These are phyloP conservation scores for Neuroterus valhalla DNA, from an alignment of 1,140 invertebrate genomes.

Conservation along the genomic window DNA sequence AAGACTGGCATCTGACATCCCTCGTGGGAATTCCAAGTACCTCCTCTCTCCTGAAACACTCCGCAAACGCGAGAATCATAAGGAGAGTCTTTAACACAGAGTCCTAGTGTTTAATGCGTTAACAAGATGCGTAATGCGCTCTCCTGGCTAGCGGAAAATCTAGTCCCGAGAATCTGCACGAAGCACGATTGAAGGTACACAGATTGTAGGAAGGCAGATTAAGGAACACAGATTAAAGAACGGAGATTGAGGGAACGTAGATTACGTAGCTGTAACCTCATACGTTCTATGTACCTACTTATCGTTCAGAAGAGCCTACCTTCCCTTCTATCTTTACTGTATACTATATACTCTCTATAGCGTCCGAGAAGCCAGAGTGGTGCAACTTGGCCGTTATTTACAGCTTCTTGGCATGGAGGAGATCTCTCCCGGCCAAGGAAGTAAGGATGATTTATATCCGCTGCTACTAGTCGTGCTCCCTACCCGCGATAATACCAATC, in stretches of 20 bases:
- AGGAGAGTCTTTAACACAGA: constrained; percentile 24
- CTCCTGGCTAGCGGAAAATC: neutral
- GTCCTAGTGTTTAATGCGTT: constrained; percentile 33
- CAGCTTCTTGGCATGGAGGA: constrained; percentile 73
- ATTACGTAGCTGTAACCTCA: neutral
- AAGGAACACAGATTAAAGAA: too few species aligned
- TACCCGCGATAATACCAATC: constrained; percentile 76
- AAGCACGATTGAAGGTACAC: neutral
- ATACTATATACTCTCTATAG: neutral
- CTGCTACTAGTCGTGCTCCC: constrained; percentile 75
- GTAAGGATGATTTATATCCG: constrained; percentile 76
- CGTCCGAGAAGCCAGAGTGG: constrained; percentile 31
- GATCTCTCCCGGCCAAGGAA: constrained; percentile 68
- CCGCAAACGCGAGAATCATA: constrained; percentile 35
- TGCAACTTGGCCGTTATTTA: constrained; percentile 69
- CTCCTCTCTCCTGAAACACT: neutral
- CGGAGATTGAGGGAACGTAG: neutral
- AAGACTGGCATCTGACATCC: constrained; percentile 30
- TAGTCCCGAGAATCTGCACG: constrained; percentile 18
- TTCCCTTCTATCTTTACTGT: constrained; percentile 36
- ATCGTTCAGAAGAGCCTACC: constrained; percentile 38
- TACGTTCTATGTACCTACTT: constrained; percentile 19
- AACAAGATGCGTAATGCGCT: constrained; percentile 49
- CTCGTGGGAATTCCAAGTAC: constrained; percentile 33
- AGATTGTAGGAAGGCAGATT: too few species aligned